Evolutionary conservation across 2,888 invertebrate genomes (phyloP), one percentile per base, ranked within the genome.

Genomic region (Pristionchus mayeri): DNA sequence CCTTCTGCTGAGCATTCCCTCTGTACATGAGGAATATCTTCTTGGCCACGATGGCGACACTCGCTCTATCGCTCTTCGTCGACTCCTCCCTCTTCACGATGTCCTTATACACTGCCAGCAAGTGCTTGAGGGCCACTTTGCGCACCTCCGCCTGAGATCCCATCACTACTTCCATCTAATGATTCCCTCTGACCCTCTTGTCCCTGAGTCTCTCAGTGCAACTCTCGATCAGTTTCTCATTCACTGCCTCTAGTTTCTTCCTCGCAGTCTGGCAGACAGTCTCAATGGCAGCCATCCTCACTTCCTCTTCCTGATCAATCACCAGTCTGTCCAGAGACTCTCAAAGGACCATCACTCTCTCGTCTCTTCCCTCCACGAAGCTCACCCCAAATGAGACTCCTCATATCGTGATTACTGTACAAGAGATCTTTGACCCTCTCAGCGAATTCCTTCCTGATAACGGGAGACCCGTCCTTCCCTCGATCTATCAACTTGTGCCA

Each of bases 201-300:
- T 89, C 89, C 2, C 60, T 60, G 83, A 89, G 84, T 50, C 87
- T 80, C 13, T 86, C 85, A 18, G 86, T 86, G 60, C 87, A 88
- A 16, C 75, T 63, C 75, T 80, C 85, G 18, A 89, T 85, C 57
- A 89, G 57, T n/a, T 84, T 84, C 37, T 89, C 89, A 82, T 87
- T 89, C n/a, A 89, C 85, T 7, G 86, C 86, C 52, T 89, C 89
- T 16, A 89, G 71, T 82, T 85, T 87, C 52, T 52, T 57, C 84
- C 86, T 86, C 4, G 89, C 88, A 9, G 88, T 86, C 27, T 86
- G 82, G 0, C 82, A 84, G 1, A 86, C 86, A 3, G 80, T 82
- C 1, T 71, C 18, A 18, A 89, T 63, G 0, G 88, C 87, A 24
- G 76, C 76, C 27, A 78, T 50, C 2, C 89, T 85, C 27, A 89